A percentile compares a stretch with the other conserved stretches of the same genome.
These are phyloP conservation scores for Cataglyphis hispanica DNA, from an alignment of 1,140 invertebrate genomes.

Conservation along the genomic window DNA sequence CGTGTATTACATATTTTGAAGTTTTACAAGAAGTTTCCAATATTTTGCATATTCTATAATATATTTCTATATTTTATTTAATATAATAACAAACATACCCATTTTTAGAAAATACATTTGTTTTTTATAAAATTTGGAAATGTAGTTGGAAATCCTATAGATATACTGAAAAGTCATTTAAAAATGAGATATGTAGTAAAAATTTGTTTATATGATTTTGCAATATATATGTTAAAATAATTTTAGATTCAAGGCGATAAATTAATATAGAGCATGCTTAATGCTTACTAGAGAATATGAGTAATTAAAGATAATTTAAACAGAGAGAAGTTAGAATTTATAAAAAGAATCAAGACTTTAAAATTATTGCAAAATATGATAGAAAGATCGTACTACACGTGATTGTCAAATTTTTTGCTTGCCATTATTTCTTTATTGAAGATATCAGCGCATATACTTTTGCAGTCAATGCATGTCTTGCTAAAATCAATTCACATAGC, in stretches of 20 bases:
- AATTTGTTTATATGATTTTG: not conserved
- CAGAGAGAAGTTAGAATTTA: not conserved
- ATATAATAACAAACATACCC: constrained; percentile 6
- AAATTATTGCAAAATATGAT: not conserved
- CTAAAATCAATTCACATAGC: constrained; percentile 75
- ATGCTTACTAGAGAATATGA: constrained; percentile 13
- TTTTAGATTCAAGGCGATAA: constrained; percentile 31
- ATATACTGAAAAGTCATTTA: constrained; percentile 9
- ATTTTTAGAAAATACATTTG: constrained; percentile 27
- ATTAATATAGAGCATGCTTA: constrained; percentile 14
- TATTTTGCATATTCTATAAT: constrained; percentile 8
- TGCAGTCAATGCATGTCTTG: constrained; percentile 74
- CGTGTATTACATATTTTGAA: constrained; percentile 35
- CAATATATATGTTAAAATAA: constrained; percentile 47
- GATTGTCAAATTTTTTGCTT: constrained; percentile 65
- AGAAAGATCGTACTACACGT: constrained; percentile 43
- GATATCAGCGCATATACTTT: constrained; percentile 59
- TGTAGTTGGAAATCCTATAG: not conserved
- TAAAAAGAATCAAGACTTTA: not conserved
- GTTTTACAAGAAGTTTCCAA: constrained; percentile 17
- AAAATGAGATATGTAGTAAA: not conserved
- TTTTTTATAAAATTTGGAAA: constrained; percentile 21
- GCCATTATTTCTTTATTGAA: constrained; percentile 55
- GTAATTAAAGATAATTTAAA: constrained; percentile 30
- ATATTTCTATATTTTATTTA: constrained; percentile 2